Evolutionary conservation across 2,113 vertebrate genomes (phyloP).

Genomic region (Chaetops frenatus): DNA sequence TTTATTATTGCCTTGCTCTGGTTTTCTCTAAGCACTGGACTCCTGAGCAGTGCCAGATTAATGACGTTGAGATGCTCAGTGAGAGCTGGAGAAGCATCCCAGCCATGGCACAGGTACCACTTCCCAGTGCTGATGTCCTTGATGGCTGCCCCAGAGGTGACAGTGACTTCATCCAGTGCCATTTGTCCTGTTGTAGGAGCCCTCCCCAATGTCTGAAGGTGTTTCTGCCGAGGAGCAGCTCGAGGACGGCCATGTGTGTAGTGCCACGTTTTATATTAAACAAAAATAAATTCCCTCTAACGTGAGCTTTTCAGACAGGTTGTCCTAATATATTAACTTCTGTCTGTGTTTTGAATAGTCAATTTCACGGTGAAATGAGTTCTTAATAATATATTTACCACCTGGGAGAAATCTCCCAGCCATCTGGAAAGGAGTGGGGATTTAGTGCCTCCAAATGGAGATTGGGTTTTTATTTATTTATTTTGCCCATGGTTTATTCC

Average conservation of each 20-base stretch:
- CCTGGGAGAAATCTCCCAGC: constrained; percentile 83
- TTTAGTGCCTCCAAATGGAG: constrained; percentile 77
- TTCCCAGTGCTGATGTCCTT: accelerated
- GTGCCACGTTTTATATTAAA: constrained; percentile 71
- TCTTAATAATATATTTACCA: constrained; percentile 88
- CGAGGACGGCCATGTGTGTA: constrained; percentile 47
- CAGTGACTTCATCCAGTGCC: not conserved
- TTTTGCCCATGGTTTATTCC: constrained; percentile 35
- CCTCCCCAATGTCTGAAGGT: not conserved
- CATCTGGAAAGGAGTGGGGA: constrained; percentile 79
- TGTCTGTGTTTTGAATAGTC: constrained; percentile 84
- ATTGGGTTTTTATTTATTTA: constrained; percentile 71
- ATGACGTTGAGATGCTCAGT: accelerated
- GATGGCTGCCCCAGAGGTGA: not conserved
- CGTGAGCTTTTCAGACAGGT: constrained; percentile 76
- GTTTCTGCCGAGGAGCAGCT: constrained; percentile 40
- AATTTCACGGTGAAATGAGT: constrained; percentile 86
- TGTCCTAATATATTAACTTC: constrained; percentile 85
- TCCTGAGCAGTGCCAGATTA: not conserved
- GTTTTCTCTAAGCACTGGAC: not conserved
- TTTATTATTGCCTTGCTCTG: not conserved
- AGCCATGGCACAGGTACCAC: not conserved
- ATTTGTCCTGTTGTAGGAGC: not conserved
- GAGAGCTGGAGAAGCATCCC: not conserved
- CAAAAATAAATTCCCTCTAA: constrained; percentile 79